Evolutionary conservation across 2,113 vertebrate species (phyloP), one percentile per base, ranked within the genome.

Genomic region (Burhinus oedicnemus): DNA sequence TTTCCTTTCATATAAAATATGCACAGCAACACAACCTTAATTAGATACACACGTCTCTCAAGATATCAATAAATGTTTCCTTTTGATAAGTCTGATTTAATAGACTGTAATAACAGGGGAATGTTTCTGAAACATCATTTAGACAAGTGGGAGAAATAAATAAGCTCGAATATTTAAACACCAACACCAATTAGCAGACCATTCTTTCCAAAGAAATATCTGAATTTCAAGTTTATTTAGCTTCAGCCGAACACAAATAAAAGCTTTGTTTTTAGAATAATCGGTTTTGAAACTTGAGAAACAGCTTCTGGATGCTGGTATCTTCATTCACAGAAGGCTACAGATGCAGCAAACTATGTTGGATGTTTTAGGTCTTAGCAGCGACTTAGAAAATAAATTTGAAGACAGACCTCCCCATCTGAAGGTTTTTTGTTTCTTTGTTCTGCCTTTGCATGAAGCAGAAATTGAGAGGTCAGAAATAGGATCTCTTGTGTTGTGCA

Each of bases 41-140:
- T 98, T 97, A 98, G 97, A 96, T 45, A 51, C 71, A 93, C 89
- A 89, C 19, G 8, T 95, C 95, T 97, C 97, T 87, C 93, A 97
- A 97, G 97, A 95, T 96, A 98, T 96, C 98, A 97, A 97, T 98
- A 97, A 96, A 98, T 75, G 87, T 97, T 97, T 97, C 97, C 92
- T 97, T 98, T 93, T 97, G 97, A 97, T 97, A 95, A 86, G 84
- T 94, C 96, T 97, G 94, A 95, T 96, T 98, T 97, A 97, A 97
- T 97, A 96, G 95, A 95, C 94, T 64, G 38, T 95, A 97, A 92
- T 97, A 98, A 92, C 52, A 18, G 83, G 96, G 91, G 89, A 89
- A 84, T 26, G 29, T 75, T 96, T 96, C 96, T 92, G 96, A 97
- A 96, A 96, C 82, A 62, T 96, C 90, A 91, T 97, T 97, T 95